Evolutionary conservation across 64 coral and sea anemone species (phyloP), one percentile per base, ranked within the genome.

Genomic region (Porites lutea): DNA sequence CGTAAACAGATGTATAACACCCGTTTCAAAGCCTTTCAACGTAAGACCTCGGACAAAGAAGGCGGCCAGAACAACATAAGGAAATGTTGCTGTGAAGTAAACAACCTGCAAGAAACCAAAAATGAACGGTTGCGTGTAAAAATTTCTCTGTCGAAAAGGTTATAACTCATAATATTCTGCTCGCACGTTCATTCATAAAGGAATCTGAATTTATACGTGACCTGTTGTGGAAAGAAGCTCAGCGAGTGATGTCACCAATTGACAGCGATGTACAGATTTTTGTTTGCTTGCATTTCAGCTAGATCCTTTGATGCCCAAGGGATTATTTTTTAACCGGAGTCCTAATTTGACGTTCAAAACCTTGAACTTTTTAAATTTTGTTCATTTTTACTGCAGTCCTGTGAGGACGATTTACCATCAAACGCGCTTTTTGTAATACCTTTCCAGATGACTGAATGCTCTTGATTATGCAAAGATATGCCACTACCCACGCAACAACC

Each of bases 21-120:
- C 95, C 14, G 70, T 69, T 46, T 92, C 91, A 58, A 88, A 93
- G 15, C 95, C 95, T 65, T 96, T 92, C 27, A 96, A 88, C 2
- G 90, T 52, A 59, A 96, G 90, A 8, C 95, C 90, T 53, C 95
- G 91, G 50, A 96, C 88, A 67, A 96, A 96, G 59, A 96, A 96
- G n/a, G 90, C 91, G 6, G 54, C 22, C 16, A 96, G 95, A 20
- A 96, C 95, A 21, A 96, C 53, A 52, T 96, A 96, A 22, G 95
- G 95, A 78, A 96, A 96, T 48, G 95, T 96, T 52, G 95, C 95
- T 13, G 95, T 96, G 60, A 96, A 89, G 82, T 96, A 96, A 44
- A 93, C 95, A 11, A 93, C 95, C 95, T 96, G 54, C 3, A 19
- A 69, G 2, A 64, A 68, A 69, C 2, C 19, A 2, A 23, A 65